Conservation (phyloP, 2,888 invertebrate species). For the Emmelina monodactyla region DNA sequence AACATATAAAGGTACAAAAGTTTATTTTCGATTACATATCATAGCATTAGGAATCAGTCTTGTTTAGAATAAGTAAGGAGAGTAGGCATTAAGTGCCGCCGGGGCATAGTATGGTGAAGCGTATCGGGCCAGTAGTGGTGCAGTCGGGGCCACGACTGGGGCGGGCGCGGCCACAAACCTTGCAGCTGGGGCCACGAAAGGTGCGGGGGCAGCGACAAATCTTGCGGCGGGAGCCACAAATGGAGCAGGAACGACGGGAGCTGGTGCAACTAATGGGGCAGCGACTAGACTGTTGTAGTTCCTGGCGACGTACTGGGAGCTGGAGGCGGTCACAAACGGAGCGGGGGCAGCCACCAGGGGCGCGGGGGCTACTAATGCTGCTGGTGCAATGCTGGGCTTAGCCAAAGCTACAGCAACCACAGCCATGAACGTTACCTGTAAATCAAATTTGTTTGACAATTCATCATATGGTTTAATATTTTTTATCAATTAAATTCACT, state of each 20-base stretch:
- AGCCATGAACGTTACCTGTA: conserved; percentile 16
- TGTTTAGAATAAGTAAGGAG: conserved; percentile 34
- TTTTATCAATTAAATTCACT: too few species aligned
- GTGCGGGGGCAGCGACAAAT: conserved; percentile 23
- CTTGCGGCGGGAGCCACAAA: conserved; percentile 20
- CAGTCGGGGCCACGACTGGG: conserved; percentile 24
- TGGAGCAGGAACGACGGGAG: conserved; percentile 35
- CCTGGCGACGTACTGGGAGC: conserved; percentile 70
- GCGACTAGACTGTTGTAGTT: conserved; percentile 63
- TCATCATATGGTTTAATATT: too few species aligned
- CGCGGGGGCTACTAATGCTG: conserved; percentile 36
- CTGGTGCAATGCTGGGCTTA: conserved; percentile 35
- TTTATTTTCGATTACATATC: conserved; percentile 9
- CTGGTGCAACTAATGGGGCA: conserved; percentile 48
- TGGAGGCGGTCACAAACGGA: conserved; percentile 70
- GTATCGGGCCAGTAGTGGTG: conserved; percentile 22
- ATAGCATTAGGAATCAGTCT: conserved; percentile 26
- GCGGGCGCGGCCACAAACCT: conserved; percentile 22
- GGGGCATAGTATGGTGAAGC: conserved; percentile 20
- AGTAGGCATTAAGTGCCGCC: conserved; percentile 28
- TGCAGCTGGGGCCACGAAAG: conserved; percentile 25
- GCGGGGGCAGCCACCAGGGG: conserved; percentile 45
- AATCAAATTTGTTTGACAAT: too few species aligned
- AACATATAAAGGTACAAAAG: conserved; percentile 8
- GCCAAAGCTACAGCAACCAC: conserved; percentile 35